Conservation (phyloP, 2,797 vertebrate genomes). For the Bufotes viridis region DNA sequence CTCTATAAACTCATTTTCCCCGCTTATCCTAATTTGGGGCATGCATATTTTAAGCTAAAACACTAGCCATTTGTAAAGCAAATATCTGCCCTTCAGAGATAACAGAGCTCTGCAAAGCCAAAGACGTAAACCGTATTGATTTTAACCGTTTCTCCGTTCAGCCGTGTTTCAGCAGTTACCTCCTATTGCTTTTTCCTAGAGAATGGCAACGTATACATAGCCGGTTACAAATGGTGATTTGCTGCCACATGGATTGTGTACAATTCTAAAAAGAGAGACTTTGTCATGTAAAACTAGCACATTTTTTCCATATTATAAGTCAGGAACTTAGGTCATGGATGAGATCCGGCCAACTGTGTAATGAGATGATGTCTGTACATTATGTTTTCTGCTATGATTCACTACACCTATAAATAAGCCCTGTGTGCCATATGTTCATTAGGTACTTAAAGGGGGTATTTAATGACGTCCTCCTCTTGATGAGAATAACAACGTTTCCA, state of each 20-base stretch:
- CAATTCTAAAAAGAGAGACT: too few relatives aligned
- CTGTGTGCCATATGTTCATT: background rate
- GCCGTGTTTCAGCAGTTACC: background rate
- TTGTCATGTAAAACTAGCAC: too few relatives aligned
- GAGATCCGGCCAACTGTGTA: background rate
- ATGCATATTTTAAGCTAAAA: conserved; percentile 33
- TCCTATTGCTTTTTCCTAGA: background rate
- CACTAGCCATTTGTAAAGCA: conserved; percentile 11
- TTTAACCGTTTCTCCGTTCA: background rate
- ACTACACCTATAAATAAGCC: background rate
- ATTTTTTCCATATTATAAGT: too few relatives aligned
- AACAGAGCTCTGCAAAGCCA: background rate
- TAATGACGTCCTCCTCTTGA: too few relatives aligned
- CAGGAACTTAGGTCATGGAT: background rate
- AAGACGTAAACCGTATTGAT: background rate
- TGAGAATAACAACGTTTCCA: too few relatives aligned
- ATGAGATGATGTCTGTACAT: background rate
- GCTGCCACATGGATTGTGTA: background rate
- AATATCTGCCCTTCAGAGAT: conserved; percentile 26
- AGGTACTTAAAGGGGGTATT: too few relatives aligned
- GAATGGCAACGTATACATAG: background rate
- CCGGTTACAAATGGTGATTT: background rate
- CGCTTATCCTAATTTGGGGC: background rate
- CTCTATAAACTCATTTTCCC: background rate
- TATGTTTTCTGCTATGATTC: background rate